Conservation (phyloP, 2,888 invertebrate species). For the Apoderus coryli region DNA sequence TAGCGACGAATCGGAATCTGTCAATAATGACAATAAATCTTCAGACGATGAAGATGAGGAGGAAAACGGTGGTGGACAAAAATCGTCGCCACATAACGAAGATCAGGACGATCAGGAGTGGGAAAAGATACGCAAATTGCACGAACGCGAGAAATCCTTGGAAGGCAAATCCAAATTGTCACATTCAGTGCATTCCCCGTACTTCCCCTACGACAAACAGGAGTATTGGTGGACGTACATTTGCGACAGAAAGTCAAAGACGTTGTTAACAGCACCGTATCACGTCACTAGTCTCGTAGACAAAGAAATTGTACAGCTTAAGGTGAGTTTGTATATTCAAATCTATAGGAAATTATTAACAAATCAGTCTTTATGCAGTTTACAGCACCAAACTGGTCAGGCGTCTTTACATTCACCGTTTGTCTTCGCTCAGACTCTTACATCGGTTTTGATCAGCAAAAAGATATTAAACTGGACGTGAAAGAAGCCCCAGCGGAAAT, state of each 20-base stretch:
- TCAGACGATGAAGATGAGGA: slow-evolving; percentile 32
- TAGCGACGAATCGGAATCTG: slow-evolving; percentile 37
- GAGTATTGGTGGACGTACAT: slow-evolving; percentile 99
- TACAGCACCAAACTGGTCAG: slow-evolving; percentile 89
- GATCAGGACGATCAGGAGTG: slow-evolving; percentile 69
- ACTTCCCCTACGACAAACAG: slow-evolving; percentile 89
- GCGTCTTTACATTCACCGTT: slow-evolving; percentile 83
- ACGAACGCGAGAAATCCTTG: slow-evolving; percentile 71
- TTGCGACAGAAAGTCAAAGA: slow-evolving; percentile 85
- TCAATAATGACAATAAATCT: slow-evolving; percentile 27
- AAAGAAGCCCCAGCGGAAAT: slow-evolving; percentile 88
- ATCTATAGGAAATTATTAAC: slow-evolving; percentile 4
- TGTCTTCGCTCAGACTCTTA: slow-evolving; percentile 94
- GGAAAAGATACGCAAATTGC: slow-evolving; percentile 82
- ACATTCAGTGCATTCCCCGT: slow-evolving; percentile 94
- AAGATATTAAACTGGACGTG: slow-evolving; percentile 93
- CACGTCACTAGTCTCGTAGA: slow-evolving; percentile 86
- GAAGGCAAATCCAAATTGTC: slow-evolving; percentile 91
- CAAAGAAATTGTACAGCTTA: slow-evolving; percentile 82
- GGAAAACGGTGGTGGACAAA: slow-evolving; percentile 18
- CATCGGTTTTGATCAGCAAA: slow-evolving; percentile 88
- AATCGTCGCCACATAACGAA: not conserved
- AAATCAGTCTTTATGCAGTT: slow-evolving; percentile 42
- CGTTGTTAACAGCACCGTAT: slow-evolving; percentile 82
- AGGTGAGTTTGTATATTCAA: slow-evolving; percentile 31